Evolutionary conservation across 2,113 vertebrate species (phyloP).

Genomic region (Psammodynastes pulverulentus): DNA sequence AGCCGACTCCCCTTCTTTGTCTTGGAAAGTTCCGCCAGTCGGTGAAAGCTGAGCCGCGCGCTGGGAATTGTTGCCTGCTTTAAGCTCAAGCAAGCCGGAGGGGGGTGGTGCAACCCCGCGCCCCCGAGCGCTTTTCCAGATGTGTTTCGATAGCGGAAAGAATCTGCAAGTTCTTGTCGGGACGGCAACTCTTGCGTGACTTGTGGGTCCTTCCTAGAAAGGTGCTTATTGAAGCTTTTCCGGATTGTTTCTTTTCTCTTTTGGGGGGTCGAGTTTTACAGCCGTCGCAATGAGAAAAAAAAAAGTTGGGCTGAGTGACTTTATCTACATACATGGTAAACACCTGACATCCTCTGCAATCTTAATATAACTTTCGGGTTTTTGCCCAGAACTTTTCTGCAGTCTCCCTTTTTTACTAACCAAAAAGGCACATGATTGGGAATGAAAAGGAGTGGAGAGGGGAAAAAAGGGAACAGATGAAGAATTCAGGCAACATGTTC

Average conservation of each 20-base stretch:
- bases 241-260: background rate
- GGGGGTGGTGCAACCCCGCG: background rate
- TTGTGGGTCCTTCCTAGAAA: background rate
- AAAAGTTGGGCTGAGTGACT: background rate
- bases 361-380: background rate
- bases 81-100: background rate
- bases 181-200: background rate
- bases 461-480: background rate
- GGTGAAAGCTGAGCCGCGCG: constrained; percentile 7
- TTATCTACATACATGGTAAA: background rate
- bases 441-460: background rate
- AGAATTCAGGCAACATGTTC: background rate
- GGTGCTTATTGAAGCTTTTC: background rate
- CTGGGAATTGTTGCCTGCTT: background rate
- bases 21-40: constrained; percentile 7
- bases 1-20: background rate
- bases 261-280: background rate
- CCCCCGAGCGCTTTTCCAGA: background rate
- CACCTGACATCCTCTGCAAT: background rate
- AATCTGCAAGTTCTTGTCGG: background rate
- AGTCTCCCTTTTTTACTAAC: background rate
- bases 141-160: background rate
- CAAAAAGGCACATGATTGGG: background rate
- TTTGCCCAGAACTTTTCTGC: background rate
- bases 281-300: too few relatives aligned